These are phyloP conservation scores for Spea bombifrons DNA, from an alignment of 2,113 vertebrate species.

Conservation along the genomic window DNA sequence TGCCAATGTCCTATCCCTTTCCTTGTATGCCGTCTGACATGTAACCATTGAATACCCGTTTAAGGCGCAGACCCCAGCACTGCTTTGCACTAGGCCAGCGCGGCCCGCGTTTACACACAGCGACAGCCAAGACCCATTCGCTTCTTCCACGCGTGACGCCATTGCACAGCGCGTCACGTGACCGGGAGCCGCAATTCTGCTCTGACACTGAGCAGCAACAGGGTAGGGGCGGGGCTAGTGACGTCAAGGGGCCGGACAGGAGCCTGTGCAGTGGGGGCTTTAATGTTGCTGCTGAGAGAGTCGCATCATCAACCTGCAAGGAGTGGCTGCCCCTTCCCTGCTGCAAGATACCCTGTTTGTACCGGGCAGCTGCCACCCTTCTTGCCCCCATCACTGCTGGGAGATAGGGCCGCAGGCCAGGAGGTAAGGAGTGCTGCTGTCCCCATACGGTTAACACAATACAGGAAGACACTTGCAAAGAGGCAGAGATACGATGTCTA, in stretches of 20 bases:
- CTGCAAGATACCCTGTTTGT: slow-evolving; percentile 8
- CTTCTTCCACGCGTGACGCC: neutral
- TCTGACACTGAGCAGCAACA: neutral
- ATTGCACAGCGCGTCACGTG: slow-evolving; percentile 5
- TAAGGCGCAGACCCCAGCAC: too few species aligned
- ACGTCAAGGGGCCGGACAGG: slow-evolving; percentile 2
- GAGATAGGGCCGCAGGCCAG: neutral
- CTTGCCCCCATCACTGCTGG: neutral
- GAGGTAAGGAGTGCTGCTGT: neutral
- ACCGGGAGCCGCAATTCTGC: neutral
- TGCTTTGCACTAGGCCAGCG: too few species aligned
- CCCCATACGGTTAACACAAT: neutral
- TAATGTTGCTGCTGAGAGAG: slow-evolving; percentile 13
- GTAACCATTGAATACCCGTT: too few species aligned
- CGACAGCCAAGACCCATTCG: too few species aligned
- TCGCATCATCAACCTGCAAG: slow-evolving; percentile 45
- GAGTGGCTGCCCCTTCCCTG: slow-evolving; percentile 31
- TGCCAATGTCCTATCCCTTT: too few species aligned
- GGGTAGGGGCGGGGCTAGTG: slow-evolving; percentile 1
- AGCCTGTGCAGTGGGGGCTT: slow-evolving; percentile 15
- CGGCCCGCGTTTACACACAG: too few species aligned
- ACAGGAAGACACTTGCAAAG: too few species aligned
- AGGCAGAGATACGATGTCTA: too few species aligned
- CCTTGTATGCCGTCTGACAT: too few species aligned
- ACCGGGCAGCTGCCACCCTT: neutral